Conservation (phyloP, 2,888 invertebrate genomes). For the Eupithecia exiguata region DNA sequence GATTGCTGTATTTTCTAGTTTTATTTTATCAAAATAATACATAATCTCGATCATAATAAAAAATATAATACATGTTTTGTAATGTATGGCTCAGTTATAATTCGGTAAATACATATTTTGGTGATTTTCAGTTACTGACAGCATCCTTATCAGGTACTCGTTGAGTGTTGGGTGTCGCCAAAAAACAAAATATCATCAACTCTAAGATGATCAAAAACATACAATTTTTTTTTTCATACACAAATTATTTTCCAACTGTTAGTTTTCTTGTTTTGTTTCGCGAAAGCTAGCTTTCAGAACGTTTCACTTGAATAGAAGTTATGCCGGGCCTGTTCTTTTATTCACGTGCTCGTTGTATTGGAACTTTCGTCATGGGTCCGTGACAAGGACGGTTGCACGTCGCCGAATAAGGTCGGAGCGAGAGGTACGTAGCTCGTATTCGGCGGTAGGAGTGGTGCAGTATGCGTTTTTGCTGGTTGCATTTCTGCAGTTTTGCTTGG, state of each 20-base stretch:
- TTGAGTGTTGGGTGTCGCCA: too few relatives aligned
- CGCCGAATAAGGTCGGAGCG: slow-evolving; percentile 48
- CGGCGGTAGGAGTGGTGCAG: slow-evolving; percentile 74
- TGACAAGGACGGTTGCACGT: slow-evolving; percentile 54
- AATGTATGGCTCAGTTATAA: too few relatives aligned
- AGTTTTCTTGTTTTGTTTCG: not conserved
- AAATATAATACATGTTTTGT: too few relatives aligned
- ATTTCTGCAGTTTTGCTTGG: slow-evolving; percentile 65
- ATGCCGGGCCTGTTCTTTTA: slow-evolving; percentile 44
- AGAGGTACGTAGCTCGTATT: slow-evolving; percentile 57
- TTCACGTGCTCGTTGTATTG: slow-evolving; percentile 52
- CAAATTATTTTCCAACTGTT: not conserved
- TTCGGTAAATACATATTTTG: too few relatives aligned
- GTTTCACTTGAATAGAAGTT: slow-evolving; percentile 10
- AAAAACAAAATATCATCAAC: too few relatives aligned
- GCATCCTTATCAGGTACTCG: too few relatives aligned
- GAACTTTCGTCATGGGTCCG: slow-evolving; percentile 49
- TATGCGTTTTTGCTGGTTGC: slow-evolving; percentile 77
- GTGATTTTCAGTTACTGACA: too few relatives aligned
- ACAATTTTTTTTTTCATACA: too few relatives aligned
- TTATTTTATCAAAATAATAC: too few relatives aligned
- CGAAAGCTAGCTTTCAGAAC: slow-evolving; percentile 5
- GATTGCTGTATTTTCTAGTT: too few relatives aligned
- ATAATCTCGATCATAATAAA: too few relatives aligned
- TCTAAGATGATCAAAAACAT: too few relatives aligned